Evolutionary conservation across 2,888 invertebrate species (phyloP).

Genomic region (Leptinotarsa haldemani): DNA sequence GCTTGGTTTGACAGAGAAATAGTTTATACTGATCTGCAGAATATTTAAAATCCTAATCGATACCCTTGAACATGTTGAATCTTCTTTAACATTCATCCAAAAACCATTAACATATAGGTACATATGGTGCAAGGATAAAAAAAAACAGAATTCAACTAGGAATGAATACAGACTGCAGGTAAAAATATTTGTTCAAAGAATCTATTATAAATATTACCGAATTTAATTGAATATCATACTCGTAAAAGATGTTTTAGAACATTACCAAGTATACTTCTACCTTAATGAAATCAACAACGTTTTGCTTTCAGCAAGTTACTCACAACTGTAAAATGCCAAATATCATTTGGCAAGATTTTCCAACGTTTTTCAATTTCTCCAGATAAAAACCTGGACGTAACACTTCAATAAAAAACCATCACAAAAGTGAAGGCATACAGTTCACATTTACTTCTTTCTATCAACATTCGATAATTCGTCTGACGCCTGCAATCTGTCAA

Average conservation of each 20-base stretch:
- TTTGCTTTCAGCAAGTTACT: too few species aligned
- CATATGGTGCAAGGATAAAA: constrained; percentile 20
- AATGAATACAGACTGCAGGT: constrained; percentile 29
- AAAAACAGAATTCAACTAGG: constrained; percentile 22
- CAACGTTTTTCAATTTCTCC: too few species aligned
- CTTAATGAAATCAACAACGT: too few species aligned
- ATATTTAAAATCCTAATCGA: background rate
- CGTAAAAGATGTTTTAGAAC: too few species aligned
- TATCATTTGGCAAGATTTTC: too few species aligned
- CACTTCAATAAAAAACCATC: background rate
- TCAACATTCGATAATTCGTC: too few species aligned
- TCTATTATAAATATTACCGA: too few species aligned
- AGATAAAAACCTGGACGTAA: background rate
- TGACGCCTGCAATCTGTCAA: constrained; percentile 27
- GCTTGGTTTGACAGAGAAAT: too few species aligned
- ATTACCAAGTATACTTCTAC: too few species aligned
- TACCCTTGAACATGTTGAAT: constrained; percentile 3
- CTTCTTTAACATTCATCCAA: background rate
- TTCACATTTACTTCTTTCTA: too few species aligned
- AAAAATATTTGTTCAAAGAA: background rate
- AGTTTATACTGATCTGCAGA: background rate
- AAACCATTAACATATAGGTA: constrained; percentile 8
- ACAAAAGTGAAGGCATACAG: background rate
- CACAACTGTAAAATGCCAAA: too few species aligned
- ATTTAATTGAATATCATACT: too few species aligned